A percentile compares a stretch with the other conserved stretches of the same genome.
Evolutionary conservation across 2,888 invertebrate species (phyloP).

Genomic region (Idaea dimidiata): DNA sequence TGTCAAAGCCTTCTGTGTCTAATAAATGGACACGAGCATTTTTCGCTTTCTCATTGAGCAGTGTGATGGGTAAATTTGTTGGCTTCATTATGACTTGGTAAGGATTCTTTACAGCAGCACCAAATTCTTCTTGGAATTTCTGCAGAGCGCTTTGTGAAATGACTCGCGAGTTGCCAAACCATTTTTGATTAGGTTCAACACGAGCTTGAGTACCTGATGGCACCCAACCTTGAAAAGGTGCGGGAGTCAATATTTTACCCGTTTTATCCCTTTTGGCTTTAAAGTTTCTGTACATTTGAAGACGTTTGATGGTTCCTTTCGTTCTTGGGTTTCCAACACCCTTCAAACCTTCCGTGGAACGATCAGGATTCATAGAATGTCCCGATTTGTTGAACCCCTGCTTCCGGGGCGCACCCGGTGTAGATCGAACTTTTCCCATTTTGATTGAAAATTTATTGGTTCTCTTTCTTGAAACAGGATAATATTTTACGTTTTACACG

Average conservation of each 20-base stretch:
- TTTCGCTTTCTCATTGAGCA: slow-evolving; percentile 95
- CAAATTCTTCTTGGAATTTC: slow-evolving; percentile 96
- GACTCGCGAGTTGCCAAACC: slow-evolving; percentile 99
- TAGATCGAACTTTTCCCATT: slow-evolving; percentile 90
- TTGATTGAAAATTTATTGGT: slow-evolving; percentile 19
- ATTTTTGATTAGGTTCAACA: slow-evolving; percentile 98
- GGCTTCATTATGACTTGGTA: slow-evolving; percentile 99
- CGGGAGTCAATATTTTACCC: slow-evolving; percentile 95
- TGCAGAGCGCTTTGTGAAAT: slow-evolving; percentile 95
- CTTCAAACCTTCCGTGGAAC: slow-evolving; percentile 88
- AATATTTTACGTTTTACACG: slow-evolving; percentile 10
- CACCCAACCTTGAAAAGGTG: slow-evolving; percentile 96
- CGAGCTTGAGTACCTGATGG: slow-evolving; percentile 94
- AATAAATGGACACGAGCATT: slow-evolving; percentile 95
- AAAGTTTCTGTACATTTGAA: slow-evolving; percentile 99
- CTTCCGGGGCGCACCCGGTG: slow-evolving; percentile 87
- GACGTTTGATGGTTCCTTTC: slow-evolving; percentile 95
- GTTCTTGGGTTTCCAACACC: slow-evolving; percentile 93
- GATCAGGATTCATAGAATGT: slow-evolving; percentile 97
- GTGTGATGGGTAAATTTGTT: slow-evolving; percentile 95
- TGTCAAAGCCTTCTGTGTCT: slow-evolving; percentile 96
- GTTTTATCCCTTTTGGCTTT: slow-evolving; percentile 94
- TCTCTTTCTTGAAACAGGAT: slow-evolving; percentile 25
- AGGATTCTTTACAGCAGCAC: slow-evolving; percentile 96
- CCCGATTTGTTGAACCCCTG: slow-evolving; percentile 92